Evolutionary conservation across 1,140 invertebrate genomes (phyloP), one percentile per base, ranked within the genome.

Genomic region (Camponotus pennsylvanicus): DNA sequence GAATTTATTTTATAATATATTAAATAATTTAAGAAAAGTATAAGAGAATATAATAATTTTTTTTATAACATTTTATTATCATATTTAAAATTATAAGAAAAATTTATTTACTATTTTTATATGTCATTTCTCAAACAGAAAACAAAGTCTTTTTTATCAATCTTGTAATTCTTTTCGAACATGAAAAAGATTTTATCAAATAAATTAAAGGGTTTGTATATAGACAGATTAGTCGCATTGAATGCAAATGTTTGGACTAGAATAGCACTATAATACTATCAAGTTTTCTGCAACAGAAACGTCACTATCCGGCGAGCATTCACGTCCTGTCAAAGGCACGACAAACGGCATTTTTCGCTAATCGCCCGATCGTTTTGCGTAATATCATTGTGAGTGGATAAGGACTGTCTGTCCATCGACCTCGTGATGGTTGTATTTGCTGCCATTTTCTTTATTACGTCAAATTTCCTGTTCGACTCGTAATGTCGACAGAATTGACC

Each of bases 391-490:
- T 55, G 84, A 89, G 42, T 13, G 76, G 57, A 61, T 45, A 89
- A 83, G 64, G 55, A 86, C 63, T 64, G 73, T 80, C 67, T 76
- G 83, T 52, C 78, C 27, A 45, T 15, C 55, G 61, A 61, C 45
- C 40, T 45, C 61, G 49, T 15, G 67, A 75, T 59, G 40, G 37
- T 40, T 61, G 63, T 67, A 40, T 86, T 78, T 59, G 76, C 84
- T 55, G 63, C 21, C 67, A 91, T 92, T 91, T 91, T 88, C 88
- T 86, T 80, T 86, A 82, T 87, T 85, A 86, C 87, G 57, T 83
- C 57, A 45, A 71, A 87, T 89, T 92, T 91, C 88, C 90, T 89
- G 85, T 57, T 79, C 55, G 52, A 21, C 32, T 71, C 77, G 77
- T 78, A 86, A 90, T 37, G 75, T 69, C 75, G 85, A 83, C 76